These are phyloP conservation scores for Eupeodes latifasciatus DNA, from an alignment of 2,888 invertebrate genomes.

Conservation along the genomic window DNA sequence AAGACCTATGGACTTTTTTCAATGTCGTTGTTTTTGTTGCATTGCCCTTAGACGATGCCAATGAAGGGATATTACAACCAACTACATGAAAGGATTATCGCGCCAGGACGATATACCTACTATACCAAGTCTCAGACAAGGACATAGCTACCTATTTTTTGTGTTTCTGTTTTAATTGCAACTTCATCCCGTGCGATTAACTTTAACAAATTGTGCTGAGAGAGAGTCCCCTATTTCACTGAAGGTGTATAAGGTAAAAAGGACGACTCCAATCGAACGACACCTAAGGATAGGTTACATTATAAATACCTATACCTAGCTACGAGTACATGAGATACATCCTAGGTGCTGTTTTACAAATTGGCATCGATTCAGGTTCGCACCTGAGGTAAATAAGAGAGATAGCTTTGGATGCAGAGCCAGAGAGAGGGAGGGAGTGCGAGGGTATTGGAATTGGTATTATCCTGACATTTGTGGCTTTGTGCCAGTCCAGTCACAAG, in stretches of 20 bases:
- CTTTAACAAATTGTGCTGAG: conserved; percentile 55
- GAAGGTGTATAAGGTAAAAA: background rate
- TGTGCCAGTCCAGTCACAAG: conserved; percentile 61
- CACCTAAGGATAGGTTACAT: conserved; percentile 4
- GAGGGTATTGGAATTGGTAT: background rate
- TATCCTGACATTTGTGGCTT: conserved; percentile 57
- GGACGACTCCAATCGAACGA: background rate
- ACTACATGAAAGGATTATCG: conserved; percentile 62
- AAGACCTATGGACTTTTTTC: conserved; percentile 41
- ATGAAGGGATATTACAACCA: background rate
- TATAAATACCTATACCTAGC: no score
- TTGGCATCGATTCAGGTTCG: conserved; percentile 61
- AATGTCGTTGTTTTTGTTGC: background rate
- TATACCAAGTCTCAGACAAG: background rate
- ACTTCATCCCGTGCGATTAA: conserved; percentile 67
- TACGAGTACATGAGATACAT: background rate
- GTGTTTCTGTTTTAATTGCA: conserved; percentile 64
- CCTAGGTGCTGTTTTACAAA: conserved; percentile 41
- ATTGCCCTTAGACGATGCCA: conserved; percentile 22
- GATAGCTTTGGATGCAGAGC: background rate
- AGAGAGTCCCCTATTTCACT: background rate
- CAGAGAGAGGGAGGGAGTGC: no score
- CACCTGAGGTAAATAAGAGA: conserved; percentile 45
- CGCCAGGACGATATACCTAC: conserved; percentile 15
- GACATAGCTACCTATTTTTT: background rate